Evolutionary conservation across 2,797 vertebrate species (phyloP).

Genomic region (Emys orbicularis): DNA sequence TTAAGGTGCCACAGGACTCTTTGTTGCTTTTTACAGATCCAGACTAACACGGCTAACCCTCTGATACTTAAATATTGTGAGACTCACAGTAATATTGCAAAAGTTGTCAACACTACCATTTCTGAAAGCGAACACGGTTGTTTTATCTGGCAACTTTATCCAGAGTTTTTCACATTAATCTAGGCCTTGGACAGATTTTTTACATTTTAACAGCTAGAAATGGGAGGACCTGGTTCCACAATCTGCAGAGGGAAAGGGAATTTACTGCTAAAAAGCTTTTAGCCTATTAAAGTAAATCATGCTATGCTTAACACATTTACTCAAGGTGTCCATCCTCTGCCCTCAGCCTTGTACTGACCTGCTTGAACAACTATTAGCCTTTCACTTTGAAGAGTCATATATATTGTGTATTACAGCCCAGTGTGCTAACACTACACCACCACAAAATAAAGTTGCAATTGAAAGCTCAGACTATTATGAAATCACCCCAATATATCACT

Average conservation of each 20-base stretch:
- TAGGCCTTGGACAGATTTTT: background rate
- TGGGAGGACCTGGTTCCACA: conserved; percentile 26
- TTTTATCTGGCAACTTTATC: background rate
- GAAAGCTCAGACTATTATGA: background rate
- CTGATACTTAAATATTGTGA: background rate
- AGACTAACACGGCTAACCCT: too few species aligned
- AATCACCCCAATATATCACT: background rate
- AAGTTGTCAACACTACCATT: background rate
- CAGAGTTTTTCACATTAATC: background rate
- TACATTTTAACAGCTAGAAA: conserved; percentile 38
- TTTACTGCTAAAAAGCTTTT: background rate
- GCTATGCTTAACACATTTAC: background rate
- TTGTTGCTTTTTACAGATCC: too few species aligned
- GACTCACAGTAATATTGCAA: background rate
- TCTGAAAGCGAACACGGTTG: background rate
- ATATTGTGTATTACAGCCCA: background rate
- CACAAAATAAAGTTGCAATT: background rate
- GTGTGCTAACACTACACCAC: background rate
- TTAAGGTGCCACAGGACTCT: too few species aligned
- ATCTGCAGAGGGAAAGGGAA: conserved; percentile 35
- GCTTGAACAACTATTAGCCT: background rate
- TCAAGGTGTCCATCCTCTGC: background rate
- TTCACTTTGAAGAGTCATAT: background rate
- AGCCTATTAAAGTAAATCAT: conserved; percentile 20
- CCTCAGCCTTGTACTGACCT: background rate